phyloP scores from a whole-genome alignment of 2,797 vertebrate species.

The Smutsia temminckii region DNA sequence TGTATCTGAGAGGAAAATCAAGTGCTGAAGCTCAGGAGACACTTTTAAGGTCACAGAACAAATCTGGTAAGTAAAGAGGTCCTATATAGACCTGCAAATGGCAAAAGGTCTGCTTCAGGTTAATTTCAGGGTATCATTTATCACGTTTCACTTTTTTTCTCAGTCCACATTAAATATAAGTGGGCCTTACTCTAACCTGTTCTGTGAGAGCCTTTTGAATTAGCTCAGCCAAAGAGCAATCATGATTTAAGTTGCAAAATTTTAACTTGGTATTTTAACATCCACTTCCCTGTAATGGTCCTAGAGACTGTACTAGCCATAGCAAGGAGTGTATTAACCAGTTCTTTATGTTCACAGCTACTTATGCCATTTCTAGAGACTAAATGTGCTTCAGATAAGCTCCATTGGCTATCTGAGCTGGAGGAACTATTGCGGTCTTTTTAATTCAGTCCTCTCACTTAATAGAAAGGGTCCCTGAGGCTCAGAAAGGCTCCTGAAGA shows the following conservation, averaged over 20 bases:
- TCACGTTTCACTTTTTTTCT: slow-evolving; percentile 53
- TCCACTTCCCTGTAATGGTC: neutral
- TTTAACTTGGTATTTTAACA: slow-evolving; percentile 44
- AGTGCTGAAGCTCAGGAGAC: slow-evolving; percentile 55
- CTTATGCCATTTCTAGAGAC: neutral
- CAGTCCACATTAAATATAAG: slow-evolving; percentile 42
- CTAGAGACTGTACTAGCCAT: neutral
- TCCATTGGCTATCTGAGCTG: neutral
- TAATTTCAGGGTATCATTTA: slow-evolving; percentile 49
- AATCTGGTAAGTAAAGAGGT: slow-evolving; percentile 23
- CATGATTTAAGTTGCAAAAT: slow-evolving; percentile 50
- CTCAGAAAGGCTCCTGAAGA: neutral
- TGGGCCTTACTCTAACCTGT: slow-evolving; percentile 29
- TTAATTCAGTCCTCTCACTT: neutral
- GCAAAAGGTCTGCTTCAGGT: slow-evolving; percentile 10
- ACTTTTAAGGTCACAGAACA: slow-evolving; percentile 54
- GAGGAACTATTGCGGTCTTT: neutral
- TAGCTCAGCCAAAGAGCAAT: slow-evolving; percentile 9
- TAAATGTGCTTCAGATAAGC: slow-evolving; percentile 17
- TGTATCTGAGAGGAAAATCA: slow-evolving; percentile 44
- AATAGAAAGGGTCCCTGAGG: neutral
- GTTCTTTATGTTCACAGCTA: neutral
- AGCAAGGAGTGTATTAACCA: neutral
- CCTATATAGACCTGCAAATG: slow-evolving; percentile 13
- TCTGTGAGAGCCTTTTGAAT: slow-evolving; percentile 38